Percentiles rank a stretch among this genome's conserved stretches.
phyloP scores from a whole-genome alignment of 2,797 vertebrate species.

The Coendou prehensilis region DNA sequence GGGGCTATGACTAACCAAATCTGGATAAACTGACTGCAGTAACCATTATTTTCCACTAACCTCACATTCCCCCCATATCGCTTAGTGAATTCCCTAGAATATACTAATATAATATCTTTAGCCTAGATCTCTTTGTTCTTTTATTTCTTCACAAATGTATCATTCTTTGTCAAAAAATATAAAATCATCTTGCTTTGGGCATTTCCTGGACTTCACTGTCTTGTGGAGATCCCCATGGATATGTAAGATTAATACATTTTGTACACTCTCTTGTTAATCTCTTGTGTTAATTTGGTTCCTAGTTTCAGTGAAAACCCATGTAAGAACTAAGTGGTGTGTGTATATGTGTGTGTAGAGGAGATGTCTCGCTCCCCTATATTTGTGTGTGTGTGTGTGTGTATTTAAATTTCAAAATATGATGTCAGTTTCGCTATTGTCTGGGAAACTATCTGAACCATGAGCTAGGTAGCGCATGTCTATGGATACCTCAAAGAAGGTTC shows the following conservation, averaged over 20 bases:
- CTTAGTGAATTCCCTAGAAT: background rate
- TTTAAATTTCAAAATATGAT: background rate
- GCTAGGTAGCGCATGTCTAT: background rate
- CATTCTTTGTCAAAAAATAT: background rate
- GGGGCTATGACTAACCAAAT: background rate
- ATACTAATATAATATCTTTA: background rate
- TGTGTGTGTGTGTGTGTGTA: background rate
- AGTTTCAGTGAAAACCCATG: background rate
- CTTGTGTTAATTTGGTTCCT: background rate
- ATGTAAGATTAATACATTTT: background rate
- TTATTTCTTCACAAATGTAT: background rate
- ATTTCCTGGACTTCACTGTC: background rate
- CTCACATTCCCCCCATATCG: background rate
- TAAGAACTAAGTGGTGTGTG: background rate
- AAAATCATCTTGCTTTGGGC: background rate
- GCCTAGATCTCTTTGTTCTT: background rate
- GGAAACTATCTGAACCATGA: background rate
- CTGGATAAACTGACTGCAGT: background rate
- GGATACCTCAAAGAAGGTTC: background rate
- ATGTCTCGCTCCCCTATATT: background rate
- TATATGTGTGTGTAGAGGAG: background rate
- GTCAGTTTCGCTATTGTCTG: background rate
- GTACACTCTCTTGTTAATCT: background rate
- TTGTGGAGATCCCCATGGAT: background rate
- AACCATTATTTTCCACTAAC: too few relatives aligned